phyloP scores from a whole-genome alignment of 2,797 vertebrate genomes.

The Loris lydekkerianus region DNA sequence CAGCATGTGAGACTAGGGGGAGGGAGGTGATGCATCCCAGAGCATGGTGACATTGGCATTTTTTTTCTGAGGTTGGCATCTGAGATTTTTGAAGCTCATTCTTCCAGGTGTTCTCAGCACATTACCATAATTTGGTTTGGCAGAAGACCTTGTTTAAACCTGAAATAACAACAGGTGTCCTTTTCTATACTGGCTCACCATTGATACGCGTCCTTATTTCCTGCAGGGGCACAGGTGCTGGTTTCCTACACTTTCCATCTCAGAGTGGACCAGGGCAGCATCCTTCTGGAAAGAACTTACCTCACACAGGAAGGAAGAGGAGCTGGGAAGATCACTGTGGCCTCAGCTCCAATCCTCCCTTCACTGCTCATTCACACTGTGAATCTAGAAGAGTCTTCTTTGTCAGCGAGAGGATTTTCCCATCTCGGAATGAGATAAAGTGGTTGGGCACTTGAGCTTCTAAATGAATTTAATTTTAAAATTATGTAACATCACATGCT shows the following conservation, averaged over 20 bases:
- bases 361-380: not conserved
- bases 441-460: not conserved
- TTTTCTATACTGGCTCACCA: not conserved
- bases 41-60: not conserved
- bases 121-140: constrained; percentile 3
- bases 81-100: constrained; percentile 45
- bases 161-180: constrained; percentile 47
- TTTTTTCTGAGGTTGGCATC: not conserved
- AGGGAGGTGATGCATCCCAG: not conserved
- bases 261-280: not conserved
- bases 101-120: constrained; percentile 35
- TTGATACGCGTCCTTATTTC: not conserved
- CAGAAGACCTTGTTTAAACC: constrained; percentile 41
- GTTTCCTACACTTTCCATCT: constrained; percentile 1
- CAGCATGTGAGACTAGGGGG: not conserved
- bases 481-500: not conserved
- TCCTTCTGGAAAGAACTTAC: not conserved
- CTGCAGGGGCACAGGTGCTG: constrained; percentile 38
- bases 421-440: not conserved
- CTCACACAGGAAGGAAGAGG: not conserved
- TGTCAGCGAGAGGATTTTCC: not conserved
- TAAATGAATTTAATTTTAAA: constrained; percentile 13
- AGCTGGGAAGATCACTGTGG: not conserved
- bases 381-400: not conserved
- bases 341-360: not conserved